Evolutionary conservation across 2,888 invertebrate genomes (phyloP).

Genomic region (Chloromyia formosa): DNA sequence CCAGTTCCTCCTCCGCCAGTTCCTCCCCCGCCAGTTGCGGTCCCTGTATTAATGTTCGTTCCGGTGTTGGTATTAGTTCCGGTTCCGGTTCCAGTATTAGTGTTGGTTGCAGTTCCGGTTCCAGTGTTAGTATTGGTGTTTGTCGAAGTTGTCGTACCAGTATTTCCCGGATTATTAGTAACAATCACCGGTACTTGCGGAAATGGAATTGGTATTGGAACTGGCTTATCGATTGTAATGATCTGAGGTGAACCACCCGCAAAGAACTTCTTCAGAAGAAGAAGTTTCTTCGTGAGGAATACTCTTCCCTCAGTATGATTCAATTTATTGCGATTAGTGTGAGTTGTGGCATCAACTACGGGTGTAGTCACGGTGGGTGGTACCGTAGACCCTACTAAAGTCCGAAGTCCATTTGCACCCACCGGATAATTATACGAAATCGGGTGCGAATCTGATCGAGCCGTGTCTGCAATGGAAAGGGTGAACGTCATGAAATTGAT

Average conservation of each 20-base stretch:
- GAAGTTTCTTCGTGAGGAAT: conserved; percentile 29
- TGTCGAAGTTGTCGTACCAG: neutral
- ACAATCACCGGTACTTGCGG: neutral
- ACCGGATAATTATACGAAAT: conserved; percentile 25
- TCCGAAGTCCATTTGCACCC: neutral
- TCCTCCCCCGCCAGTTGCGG: conserved; percentile 50
- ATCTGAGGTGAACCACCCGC: conserved; percentile 26
- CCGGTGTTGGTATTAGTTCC: conserved; percentile 52
- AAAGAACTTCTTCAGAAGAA: conserved; percentile 31
- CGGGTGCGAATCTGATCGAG: neutral
- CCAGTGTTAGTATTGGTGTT: conserved; percentile 15
- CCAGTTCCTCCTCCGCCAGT: conserved; percentile 36
- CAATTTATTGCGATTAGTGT: neutral
- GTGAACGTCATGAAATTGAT: conserved; percentile 3
- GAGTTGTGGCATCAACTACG: neutral
- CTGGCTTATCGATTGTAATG: conserved; percentile 33
- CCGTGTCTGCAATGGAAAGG: conserved; percentile 14
- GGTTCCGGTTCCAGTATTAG: conserved; percentile 49
- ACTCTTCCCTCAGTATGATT: conserved; percentile 4
- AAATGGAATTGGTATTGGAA: conserved; percentile 32
- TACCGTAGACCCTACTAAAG: neutral
- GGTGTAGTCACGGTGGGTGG: neutral
- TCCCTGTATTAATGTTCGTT: neutral
- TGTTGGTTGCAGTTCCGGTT: neutral
- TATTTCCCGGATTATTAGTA: neutral